phyloP scores from a whole-genome alignment of 2,888 invertebrate species.

The Agrochola litura region DNA sequence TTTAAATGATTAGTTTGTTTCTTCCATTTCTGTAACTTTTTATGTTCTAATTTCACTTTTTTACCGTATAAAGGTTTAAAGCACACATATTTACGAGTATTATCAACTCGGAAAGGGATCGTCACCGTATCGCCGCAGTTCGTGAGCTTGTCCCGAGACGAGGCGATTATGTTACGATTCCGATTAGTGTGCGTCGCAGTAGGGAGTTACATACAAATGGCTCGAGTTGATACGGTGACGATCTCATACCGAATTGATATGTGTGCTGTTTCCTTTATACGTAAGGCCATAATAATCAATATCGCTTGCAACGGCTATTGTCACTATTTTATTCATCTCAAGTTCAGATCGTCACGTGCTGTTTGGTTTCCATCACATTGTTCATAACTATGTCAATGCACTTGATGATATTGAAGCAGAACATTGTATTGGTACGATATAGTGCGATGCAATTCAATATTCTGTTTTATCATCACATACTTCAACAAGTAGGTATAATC shows the following conservation, averaged over 20 bases:
- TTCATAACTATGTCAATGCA: conserved; percentile 13
- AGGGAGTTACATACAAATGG: too few species aligned
- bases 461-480: background rate
- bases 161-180: too few species aligned
- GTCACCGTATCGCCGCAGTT: too few species aligned
- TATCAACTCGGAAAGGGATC: too few species aligned
- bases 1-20: conserved; percentile 12
- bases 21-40: background rate
- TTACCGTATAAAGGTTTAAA: background rate
- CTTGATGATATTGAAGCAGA: conserved; percentile 6
- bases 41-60: background rate
- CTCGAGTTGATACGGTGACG: too few species aligned
- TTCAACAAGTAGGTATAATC: background rate
- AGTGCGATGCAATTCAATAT: conserved; percentile 3
- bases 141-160: too few species aligned
- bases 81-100: too few species aligned
- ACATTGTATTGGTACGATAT: background rate
- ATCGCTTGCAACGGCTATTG: background rate
- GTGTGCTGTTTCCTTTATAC: too few species aligned
- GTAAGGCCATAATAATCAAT: background rate
- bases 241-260: too few species aligned
- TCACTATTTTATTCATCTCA: conserved; percentile 25
- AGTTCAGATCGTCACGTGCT: conserved; percentile 14
- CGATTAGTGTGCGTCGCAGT: too few species aligned
- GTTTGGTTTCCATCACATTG: conserved; percentile 1